Conservation (phyloP, 23 tunicate species). For the Ciona savignyi region DNA sequence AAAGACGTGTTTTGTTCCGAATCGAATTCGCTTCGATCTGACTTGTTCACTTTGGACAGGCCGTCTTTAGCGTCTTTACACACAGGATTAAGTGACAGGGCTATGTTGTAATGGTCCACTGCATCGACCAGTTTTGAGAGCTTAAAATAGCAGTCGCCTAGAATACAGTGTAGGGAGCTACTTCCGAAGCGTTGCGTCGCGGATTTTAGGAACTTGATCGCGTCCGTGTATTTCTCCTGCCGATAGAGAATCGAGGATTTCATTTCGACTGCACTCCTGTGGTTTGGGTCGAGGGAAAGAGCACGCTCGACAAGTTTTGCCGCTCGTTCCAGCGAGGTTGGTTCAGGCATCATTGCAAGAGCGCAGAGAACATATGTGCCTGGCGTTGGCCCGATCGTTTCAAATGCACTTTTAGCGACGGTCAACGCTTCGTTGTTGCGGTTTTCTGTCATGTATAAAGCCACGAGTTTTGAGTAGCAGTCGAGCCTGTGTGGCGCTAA, state of each 20-base stretch:
- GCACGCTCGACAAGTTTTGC: slow-evolving; percentile 53
- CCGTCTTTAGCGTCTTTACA: slow-evolving; percentile 56
- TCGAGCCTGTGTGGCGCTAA: slow-evolving; percentile 56
- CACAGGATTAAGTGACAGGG: slow-evolving; percentile 62
- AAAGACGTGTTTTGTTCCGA: neutral
- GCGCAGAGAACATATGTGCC: slow-evolving; percentile 61
- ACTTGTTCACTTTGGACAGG: slow-evolving; percentile 24
- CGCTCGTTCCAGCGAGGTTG: slow-evolving; percentile 31
- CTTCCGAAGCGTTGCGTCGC: slow-evolving; percentile 40
- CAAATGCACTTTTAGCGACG: slow-evolving; percentile 52
- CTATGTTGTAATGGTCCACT: slow-evolving; percentile 72
- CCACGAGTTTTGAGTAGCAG: slow-evolving; percentile 65
- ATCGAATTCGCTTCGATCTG: slow-evolving; percentile 31
- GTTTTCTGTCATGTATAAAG: slow-evolving; percentile 18
- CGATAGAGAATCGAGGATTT: slow-evolving; percentile 28
- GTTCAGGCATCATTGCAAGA: slow-evolving; percentile 18
- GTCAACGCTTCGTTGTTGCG: slow-evolving; percentile 66
- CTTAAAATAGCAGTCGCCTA: slow-evolving; percentile 50
- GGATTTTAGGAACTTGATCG: slow-evolving; percentile 26
- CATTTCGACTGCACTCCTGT: slow-evolving; percentile 46
- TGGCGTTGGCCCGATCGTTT: slow-evolving; percentile 47
- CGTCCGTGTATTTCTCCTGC: slow-evolving; percentile 45
- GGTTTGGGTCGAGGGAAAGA: slow-evolving; percentile 42
- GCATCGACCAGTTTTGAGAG: slow-evolving; percentile 46
- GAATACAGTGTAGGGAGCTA: slow-evolving; percentile 54